Percentiles rank a stretch among this genome's conserved stretches.
phyloP scores from a whole-genome alignment of 2,888 invertebrate genomes.

The Pilophorus perplexus region DNA sequence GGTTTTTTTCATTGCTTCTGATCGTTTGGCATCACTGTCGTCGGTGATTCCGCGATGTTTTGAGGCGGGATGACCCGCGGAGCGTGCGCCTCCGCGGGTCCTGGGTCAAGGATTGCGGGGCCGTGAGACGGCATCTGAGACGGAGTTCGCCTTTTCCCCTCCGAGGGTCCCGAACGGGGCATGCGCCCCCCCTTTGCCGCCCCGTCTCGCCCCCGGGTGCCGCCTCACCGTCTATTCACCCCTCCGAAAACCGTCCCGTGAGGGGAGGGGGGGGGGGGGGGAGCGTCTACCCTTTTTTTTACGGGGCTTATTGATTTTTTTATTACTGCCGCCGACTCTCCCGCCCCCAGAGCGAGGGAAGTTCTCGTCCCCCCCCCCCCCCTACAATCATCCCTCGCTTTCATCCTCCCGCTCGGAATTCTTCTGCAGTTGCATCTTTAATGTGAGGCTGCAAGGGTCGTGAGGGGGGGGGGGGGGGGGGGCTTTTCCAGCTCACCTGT shows the following conservation, averaged over 20 bases:
- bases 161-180: not conserved
- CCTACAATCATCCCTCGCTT: not conserved
- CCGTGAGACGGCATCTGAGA: slow-evolving; percentile 23
- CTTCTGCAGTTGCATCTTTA: slow-evolving; percentile 47
- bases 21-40: no score
- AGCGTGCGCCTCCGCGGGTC: slow-evolving; percentile 15
- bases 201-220: not conserved
- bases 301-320: slow-evolving; percentile 50
- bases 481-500: slow-evolving; percentile 13
- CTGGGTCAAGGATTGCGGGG: slow-evolving; percentile 23
- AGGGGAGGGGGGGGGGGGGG: no score
- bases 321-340: slow-evolving; percentile 45
- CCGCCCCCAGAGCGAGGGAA: not conserved
- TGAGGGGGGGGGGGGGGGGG: slow-evolving; percentile 10
- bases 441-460: no score
- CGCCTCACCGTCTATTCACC: not conserved
- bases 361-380: not conserved
- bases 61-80: not conserved
- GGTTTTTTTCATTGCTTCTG: no score
- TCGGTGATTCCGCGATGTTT: slow-evolving; percentile 9
- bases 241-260: not conserved
- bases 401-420: not conserved
- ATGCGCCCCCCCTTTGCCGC: not conserved
- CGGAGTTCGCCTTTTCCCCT: not conserved
- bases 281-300: slow-evolving; percentile 46